phyloP scores from a whole-genome alignment of 1,140 invertebrate genomes.

The Halesus radiatus region DNA sequence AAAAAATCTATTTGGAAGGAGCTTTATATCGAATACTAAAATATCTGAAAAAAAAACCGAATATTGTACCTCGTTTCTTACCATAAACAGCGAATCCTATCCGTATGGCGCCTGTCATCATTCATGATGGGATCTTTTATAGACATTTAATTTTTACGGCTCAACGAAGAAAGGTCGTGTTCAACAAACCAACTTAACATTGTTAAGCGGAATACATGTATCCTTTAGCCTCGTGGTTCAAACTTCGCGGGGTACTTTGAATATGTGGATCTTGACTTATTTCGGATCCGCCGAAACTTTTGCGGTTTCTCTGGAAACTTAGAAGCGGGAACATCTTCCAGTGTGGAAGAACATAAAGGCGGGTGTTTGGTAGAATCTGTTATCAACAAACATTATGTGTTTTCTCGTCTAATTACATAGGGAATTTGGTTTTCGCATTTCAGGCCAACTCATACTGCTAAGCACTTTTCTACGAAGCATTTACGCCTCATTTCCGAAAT shows the following conservation, averaged over 20 bases:
- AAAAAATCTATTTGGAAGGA: no score
- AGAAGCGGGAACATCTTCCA: constrained; percentile 9
- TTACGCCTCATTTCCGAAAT: neutral
- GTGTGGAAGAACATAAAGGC: constrained; percentile 6
- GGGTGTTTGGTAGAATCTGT: constrained; percentile 15
- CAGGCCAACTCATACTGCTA: neutral
- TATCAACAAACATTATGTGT: constrained; percentile 27
- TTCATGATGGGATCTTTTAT: no score
- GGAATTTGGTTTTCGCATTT: constrained; percentile 24
- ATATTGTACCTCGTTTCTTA: no score
- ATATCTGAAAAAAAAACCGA: no score
- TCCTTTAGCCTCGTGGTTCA: no score
- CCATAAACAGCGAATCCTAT: neutral
- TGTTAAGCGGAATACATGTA: no score
- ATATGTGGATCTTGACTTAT: constrained; percentile 5
- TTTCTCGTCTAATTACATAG: constrained; percentile 24
- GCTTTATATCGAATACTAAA: no score
- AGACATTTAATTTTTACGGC: no score
- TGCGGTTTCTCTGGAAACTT: constrained; percentile 26
- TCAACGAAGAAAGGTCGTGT: no score
- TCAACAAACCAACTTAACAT: no score
- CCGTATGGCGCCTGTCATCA: neutral
- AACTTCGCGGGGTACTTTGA: neutral
- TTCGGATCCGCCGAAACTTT: constrained; percentile 18
- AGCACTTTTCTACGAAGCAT: no score